These are phyloP conservation scores for Archegozetes longisetosus DNA, from an alignment of 1,140 invertebrate species.

Conservation along the genomic window DNA sequence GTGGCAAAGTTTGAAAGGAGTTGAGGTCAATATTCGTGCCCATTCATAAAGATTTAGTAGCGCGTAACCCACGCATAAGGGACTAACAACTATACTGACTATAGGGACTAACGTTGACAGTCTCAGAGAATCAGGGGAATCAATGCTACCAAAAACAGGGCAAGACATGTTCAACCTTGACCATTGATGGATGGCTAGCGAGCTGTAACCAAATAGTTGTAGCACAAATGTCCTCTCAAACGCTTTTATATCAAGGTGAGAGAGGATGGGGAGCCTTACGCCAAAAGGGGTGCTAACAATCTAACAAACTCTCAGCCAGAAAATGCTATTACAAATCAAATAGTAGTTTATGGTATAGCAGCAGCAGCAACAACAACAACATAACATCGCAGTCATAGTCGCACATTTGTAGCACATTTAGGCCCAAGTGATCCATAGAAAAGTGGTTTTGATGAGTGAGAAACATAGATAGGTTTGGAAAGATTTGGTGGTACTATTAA, in stretches of 20 bases:
- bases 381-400: too few species aligned
- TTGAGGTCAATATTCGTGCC: not conserved
- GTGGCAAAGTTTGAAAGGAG: not conserved
- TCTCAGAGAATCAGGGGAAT: too few species aligned
- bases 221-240: too few species aligned
- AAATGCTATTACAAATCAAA: too few species aligned
- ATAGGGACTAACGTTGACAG: too few species aligned
- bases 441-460: not conserved
- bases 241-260: not conserved
- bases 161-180: not conserved
- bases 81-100: too few species aligned
- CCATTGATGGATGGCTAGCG: not conserved
- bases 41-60: not conserved
- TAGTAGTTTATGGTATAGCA: too few species aligned
- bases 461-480: not conserved
- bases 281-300: not conserved
- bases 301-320: too few species aligned
- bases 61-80: not conserved
- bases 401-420: too few species aligned
- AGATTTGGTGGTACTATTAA: not conserved
- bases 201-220: not conserved
- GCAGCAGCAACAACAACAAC: too few species aligned
- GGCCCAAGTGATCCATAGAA: not conserved
- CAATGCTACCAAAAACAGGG: not conserved
- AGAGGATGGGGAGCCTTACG: not conserved